These are phyloP conservation scores for Boleophthalmus pectinirostris DNA, from an alignment of 2,113 vertebrate genomes.

Conservation along the genomic window DNA sequence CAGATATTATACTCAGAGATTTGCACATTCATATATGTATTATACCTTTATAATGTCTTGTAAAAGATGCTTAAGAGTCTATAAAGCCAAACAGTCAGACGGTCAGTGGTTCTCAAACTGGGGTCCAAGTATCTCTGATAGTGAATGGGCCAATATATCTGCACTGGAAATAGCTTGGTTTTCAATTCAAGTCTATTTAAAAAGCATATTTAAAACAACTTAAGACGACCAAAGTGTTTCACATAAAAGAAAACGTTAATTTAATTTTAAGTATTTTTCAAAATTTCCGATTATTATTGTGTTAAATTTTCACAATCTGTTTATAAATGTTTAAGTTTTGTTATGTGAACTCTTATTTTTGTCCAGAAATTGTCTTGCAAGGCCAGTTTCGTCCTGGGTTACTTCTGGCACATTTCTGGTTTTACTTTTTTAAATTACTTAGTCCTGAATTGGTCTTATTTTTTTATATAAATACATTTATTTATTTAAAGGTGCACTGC, in stretches of 20 bases:
- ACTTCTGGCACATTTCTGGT: too few relatives aligned
- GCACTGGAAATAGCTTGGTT: neutral
- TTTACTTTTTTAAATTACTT: too few relatives aligned
- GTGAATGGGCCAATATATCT: neutral
- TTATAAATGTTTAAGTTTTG: neutral
- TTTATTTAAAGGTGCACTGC: too few relatives aligned
- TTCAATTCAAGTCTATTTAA: too few relatives aligned
- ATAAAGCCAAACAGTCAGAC: constrained; percentile 22
- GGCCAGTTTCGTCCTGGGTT: too few relatives aligned
- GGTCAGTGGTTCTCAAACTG: constrained; percentile 11
- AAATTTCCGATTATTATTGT: too few relatives aligned
- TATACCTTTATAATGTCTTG: constrained; percentile 45
- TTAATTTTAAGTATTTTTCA: too few relatives aligned
- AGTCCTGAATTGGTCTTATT: too few relatives aligned
- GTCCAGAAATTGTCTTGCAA: neutral
- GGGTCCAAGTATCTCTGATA: neutral
- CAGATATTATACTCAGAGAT: constrained; percentile 33
- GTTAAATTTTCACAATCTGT: neutral
- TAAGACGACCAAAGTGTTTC: too few relatives aligned
- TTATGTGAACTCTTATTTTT: neutral
- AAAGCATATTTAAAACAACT: too few relatives aligned
- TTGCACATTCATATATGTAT: constrained; percentile 39
- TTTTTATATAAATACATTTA: too few relatives aligned
- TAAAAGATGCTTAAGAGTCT: constrained; percentile 31
- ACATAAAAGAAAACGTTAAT: too few relatives aligned